A percentile compares a stretch with the other conserved stretches of the same genome.
Conservation (phyloP, 2,797 vertebrate genomes). For the Neosalanx taihuensis region DNA sequence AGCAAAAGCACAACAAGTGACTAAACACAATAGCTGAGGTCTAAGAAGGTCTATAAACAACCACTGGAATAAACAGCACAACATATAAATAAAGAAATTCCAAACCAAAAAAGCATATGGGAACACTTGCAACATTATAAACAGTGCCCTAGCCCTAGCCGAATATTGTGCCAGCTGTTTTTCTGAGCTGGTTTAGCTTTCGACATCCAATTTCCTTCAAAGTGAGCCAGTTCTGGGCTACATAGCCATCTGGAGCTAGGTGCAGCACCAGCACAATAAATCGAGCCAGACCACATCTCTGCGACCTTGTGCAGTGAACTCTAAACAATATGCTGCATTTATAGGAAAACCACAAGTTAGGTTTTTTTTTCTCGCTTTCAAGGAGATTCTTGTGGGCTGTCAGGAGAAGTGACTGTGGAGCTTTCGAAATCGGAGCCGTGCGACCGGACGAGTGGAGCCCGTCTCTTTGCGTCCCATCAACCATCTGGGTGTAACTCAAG, state of each 20-base stretch:
- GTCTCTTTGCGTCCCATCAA: slow-evolving; percentile 49
- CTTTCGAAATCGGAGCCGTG: slow-evolving; percentile 37
- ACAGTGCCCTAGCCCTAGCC: slow-evolving; percentile 1
- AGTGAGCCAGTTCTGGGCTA: slow-evolving; percentile 45
- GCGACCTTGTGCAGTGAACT: slow-evolving; percentile 49
- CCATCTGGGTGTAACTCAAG: slow-evolving; percentile 68
- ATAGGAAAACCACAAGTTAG: slow-evolving; percentile 24
- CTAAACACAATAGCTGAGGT: slow-evolving; percentile 11
- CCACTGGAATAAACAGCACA: slow-evolving; percentile 15
- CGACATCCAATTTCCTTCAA: slow-evolving; percentile 37
- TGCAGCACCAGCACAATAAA: slow-evolving; percentile 35
- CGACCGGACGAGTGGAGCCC: slow-evolving; percentile 41
- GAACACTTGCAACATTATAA: slow-evolving; percentile 33
- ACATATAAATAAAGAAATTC: slow-evolving; percentile 14
- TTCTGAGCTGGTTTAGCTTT: slow-evolving; percentile 21
- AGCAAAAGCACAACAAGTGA: slow-evolving; percentile 15
- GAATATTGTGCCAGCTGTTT: slow-evolving; percentile 34
- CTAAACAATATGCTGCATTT: slow-evolving; percentile 34
- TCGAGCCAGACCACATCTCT: slow-evolving; percentile 49
- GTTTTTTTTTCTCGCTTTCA: slow-evolving; percentile 14
- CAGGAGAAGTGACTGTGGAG: slow-evolving; percentile 39
- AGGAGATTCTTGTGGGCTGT: slow-evolving; percentile 37
- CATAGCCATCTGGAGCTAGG: slow-evolving; percentile 49
- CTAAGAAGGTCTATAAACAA: slow-evolving; percentile 13
- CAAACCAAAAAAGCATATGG: slow-evolving; percentile 51